Base-by-base conservation (phyloP, 2,113 vertebrate species). In the Lophotis ruficrista region DNA sequence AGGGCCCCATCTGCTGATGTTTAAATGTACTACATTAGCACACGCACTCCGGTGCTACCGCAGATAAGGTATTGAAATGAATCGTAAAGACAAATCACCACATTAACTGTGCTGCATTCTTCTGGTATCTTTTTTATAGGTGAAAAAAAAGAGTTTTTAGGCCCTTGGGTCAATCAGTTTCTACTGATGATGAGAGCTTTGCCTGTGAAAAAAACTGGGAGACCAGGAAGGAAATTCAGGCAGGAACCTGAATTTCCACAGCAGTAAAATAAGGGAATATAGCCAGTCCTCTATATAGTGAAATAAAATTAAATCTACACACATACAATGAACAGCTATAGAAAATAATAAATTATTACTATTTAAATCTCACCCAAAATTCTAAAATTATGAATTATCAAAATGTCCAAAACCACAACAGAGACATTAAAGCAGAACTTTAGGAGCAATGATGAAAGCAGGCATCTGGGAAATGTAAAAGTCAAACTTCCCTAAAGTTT, bases 1-100 rank as follows among this genome's bases (percentile, higher is more conserved):
- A 98, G 98, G 98, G 98, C 98, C 98, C 98, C 98, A 98, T 98
- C 98, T 98, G 97, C 98, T 98, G 98, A 97, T 98, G 96, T 90
- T 98, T 98, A 94, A 96, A 96, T 89, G 98, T 97, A 98, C 97
- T 98, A 97, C 98, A 98, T 98, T 96, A 97, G 91, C 94, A 96
- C 93, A 93, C 0, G 6, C 82, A 91, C 89, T 71, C 90, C 91
- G 85, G 60, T 21, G 53, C 77, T 84, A 68, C 50, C 35, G 66
- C 35, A 69, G 88, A 94, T 81, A 87, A 81, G 47, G n/a, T 64
- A 91, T 33, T 58, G 28, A 94, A 92, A 88, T 65, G 61, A 97
- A 64, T 37, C 28, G 86, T 73, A 92, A 89, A 97, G 90, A 66
- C 89, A 88, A 83, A 95, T 90, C 76, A 95, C 69, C 66, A 85